Evolutionary conservation across 2,113 vertebrate species (phyloP).

Genomic region (Hiodon tergisus): DNA sequence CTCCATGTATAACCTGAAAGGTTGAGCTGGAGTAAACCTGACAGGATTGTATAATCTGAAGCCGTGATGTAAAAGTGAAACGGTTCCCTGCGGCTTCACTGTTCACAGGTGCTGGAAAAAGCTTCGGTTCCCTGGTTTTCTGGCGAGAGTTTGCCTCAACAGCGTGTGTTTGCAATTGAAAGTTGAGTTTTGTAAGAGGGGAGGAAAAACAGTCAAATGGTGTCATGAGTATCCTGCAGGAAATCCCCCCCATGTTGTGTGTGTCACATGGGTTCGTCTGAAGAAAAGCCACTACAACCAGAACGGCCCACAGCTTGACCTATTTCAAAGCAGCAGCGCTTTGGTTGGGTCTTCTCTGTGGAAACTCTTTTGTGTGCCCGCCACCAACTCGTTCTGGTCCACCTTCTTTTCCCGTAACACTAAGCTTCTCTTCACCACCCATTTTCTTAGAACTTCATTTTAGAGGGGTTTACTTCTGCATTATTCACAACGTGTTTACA

Average conservation of each 20-base stretch:
- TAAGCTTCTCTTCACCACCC: too few species aligned
- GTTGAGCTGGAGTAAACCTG: too few species aligned
- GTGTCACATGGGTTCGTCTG: not conserved
- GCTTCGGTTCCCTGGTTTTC: not conserved
- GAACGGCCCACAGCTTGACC: not conserved
- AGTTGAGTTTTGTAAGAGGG: slow-evolving; percentile 41
- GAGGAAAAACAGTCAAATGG: slow-evolving; percentile 25
- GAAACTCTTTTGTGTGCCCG: too few species aligned
- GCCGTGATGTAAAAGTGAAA: not conserved
- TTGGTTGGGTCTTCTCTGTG: too few species aligned
- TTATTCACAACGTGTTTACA: too few species aligned
- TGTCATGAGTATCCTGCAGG: not conserved
- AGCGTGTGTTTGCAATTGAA: slow-evolving; percentile 33
- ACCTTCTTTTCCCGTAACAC: too few species aligned
- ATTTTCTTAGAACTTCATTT: too few species aligned
- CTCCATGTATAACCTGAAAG: too few species aligned
- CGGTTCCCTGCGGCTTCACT: not conserved
- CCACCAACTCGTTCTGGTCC: too few species aligned
- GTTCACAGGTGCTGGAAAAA: not conserved
- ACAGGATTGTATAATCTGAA: too few species aligned
- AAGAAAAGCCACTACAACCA: slow-evolving; percentile 23
- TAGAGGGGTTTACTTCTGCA: too few species aligned
- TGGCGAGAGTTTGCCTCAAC: not conserved
- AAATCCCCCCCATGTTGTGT: not conserved
- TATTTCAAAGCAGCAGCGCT: too few species aligned